A percentile compares a stretch with the other conserved stretches of the same genome.
Evolutionary conservation across 2,888 invertebrate genomes (phyloP).

Genomic region (Aleiodes leptofemur): DNA sequence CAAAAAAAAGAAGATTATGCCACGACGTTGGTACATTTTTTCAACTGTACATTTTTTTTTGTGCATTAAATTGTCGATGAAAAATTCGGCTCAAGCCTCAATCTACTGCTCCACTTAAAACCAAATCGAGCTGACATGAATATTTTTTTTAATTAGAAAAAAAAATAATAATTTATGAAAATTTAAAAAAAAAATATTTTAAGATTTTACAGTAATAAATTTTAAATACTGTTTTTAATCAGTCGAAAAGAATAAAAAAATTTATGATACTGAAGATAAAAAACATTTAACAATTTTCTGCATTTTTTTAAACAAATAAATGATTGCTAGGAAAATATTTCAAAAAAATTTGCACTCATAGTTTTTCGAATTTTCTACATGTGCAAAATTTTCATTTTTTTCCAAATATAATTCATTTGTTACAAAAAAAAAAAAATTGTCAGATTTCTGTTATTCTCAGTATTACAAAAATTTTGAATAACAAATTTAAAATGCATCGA

Average conservation of each 20-base stretch:
- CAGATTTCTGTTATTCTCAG: too few relatives aligned
- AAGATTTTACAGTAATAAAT: slow-evolving; percentile 34
- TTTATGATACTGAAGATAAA: neutral
- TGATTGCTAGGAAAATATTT: too few relatives aligned
- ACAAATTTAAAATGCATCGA: neutral
- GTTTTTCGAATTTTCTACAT: too few relatives aligned
- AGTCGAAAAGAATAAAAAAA: neutral
- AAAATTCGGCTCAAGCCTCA: slow-evolving; percentile 29
- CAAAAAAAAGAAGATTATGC: slow-evolving; percentile 43
- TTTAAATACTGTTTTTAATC: slow-evolving; percentile 8
- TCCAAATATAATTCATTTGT: too few relatives aligned
- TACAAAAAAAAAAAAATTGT: too few relatives aligned
- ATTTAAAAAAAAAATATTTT: neutral
- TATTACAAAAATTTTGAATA: too few relatives aligned
- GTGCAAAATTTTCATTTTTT: too few relatives aligned
- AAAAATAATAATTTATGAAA: neutral
- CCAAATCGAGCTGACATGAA: slow-evolving; percentile 45
- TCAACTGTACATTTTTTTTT: slow-evolving; percentile 48
- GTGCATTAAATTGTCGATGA: slow-evolving; percentile 36
- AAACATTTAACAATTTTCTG: too few relatives aligned
- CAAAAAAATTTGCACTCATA: too few relatives aligned
- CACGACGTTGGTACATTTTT: slow-evolving; percentile 50
- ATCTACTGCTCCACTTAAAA: slow-evolving; percentile 39
- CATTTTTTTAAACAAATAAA: too few relatives aligned
- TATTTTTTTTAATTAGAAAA: neutral